Evolutionary conservation across 2,888 invertebrate species (phyloP).

Genomic region (Athalia cordata): DNA sequence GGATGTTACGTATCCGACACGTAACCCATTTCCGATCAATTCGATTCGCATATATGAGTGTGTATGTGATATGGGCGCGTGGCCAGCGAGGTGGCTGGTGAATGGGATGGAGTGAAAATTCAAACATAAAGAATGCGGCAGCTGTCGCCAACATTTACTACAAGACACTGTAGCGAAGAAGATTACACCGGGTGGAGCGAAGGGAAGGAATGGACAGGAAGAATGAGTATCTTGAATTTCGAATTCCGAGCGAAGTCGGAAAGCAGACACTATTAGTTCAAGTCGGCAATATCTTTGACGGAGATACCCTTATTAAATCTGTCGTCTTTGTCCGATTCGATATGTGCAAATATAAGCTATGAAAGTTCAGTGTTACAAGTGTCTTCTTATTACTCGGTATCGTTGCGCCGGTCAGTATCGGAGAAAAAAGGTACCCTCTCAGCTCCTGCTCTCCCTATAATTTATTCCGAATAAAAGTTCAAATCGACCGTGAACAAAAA

Average conservation of each 20-base stretch:
- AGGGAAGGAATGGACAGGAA: neutral
- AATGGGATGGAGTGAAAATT: neutral
- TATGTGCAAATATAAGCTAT: constrained; percentile 23
- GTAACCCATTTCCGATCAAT: constrained; percentile 22
- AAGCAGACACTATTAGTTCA: constrained; percentile 56
- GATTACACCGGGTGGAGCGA: constrained; percentile 12
- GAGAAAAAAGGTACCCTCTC: neutral
- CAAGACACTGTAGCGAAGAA: constrained; percentile 20
- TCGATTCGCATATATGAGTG: neutral
- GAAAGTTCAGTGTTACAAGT: neutral
- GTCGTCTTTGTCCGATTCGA: constrained; percentile 49
- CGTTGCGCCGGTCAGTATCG: too few species aligned
- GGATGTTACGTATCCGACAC: constrained; percentile 24
- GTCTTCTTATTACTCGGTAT: neutral
- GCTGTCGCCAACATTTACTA: constrained; percentile 29
- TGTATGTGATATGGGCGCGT: constrained; percentile 1
- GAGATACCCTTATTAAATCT: constrained; percentile 63
- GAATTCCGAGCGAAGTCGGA: constrained; percentile 55
- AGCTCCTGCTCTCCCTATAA: neutral
- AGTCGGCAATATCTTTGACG: constrained; percentile 62
- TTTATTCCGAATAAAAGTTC: constrained; percentile 8
- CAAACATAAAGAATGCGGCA: constrained; percentile 31
- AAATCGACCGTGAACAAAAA: neutral
- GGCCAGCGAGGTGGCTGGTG: neutral
- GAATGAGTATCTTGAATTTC: constrained; percentile 50